Conservation (phyloP, 2,797 vertebrate genomes). For the Gobionotothen gibberifrons region DNA sequence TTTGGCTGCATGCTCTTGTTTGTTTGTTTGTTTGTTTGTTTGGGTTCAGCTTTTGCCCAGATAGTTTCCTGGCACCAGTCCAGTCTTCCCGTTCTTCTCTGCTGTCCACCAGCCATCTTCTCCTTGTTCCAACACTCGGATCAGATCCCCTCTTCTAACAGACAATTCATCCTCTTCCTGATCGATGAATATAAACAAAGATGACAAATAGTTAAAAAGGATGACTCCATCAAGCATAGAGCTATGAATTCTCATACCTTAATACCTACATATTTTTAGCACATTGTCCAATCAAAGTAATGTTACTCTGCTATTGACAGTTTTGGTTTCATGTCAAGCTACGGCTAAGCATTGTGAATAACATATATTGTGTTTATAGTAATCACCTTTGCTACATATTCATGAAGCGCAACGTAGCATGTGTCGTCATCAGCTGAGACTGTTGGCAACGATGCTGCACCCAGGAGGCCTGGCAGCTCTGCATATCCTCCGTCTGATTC, state of each 20-base stretch:
- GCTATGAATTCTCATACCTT: neutral
- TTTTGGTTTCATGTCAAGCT: neutral
- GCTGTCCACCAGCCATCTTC: conserved; percentile 94
- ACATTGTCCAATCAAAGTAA: neutral
- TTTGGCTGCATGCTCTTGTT: neutral
- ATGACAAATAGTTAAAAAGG: conserved; percentile 6
- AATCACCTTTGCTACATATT: conserved; percentile 89
- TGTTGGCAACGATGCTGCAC: neutral
- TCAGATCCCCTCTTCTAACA: conserved; percentile 85
- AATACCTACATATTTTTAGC: neutral
- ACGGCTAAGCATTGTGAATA: conserved; percentile 2
- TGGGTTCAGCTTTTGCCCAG: conserved; percentile 80
- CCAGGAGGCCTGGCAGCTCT: conserved; percentile 58
- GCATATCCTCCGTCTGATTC: conserved; percentile 79
- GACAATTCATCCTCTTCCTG: conserved; percentile 91
- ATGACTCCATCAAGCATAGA: neutral
- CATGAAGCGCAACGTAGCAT: conserved; percentile 85
- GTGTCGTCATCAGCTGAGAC: conserved; percentile 35
- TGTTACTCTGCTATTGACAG: neutral
- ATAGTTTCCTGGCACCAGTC: conserved; percentile 93
- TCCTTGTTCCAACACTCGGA: conserved; percentile 84
- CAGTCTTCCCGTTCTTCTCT: conserved; percentile 82
- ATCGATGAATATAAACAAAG: conserved; percentile 28
- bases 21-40: neutral
- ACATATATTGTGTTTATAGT: neutral